A percentile compares a stretch with the other conserved stretches of the same genome.
Conservation (phyloP, 2,797 vertebrate genomes). For the Chrysocyon brachyurus region DNA sequence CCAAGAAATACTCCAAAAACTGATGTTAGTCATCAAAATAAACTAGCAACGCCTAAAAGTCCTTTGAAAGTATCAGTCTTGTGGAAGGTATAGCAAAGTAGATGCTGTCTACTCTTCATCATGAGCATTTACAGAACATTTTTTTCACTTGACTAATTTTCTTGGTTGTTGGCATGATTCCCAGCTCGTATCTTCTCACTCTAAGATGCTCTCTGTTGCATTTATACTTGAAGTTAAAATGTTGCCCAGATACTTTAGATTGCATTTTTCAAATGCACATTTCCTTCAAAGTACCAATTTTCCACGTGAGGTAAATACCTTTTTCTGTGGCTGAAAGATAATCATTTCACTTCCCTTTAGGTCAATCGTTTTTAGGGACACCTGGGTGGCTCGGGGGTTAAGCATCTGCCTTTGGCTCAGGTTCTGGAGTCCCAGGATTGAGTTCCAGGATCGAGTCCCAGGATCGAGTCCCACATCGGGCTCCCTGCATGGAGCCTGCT, state of each 20-base stretch:
- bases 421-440: too few relatives aligned
- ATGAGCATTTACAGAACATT: conserved; percentile 70
- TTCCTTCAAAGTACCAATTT: conserved; percentile 24
- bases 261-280: conserved; percentile 14
- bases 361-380: not conserved
- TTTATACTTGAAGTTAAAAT: conserved; percentile 69
- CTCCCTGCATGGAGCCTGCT: too few relatives aligned
- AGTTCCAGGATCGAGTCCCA: too few relatives aligned
- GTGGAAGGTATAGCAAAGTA: conserved; percentile 71
- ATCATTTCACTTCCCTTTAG: not conserved
- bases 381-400: too few relatives aligned
- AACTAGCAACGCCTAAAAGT: conserved; percentile 59
- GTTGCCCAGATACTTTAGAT: conserved; percentile 29
- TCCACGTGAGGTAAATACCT: conserved; percentile 24
- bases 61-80: conserved; percentile 77
- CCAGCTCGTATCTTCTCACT: conserved; percentile 77
- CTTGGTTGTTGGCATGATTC: conserved; percentile 80
- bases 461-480: too few relatives aligned
- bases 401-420: too few relatives aligned
- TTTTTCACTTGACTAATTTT: conserved; percentile 77
- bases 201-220: conserved; percentile 62
- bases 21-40: conserved; percentile 65
- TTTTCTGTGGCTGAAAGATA: conserved; percentile 3
- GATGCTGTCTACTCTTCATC: not conserved
- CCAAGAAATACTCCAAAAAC: conserved; percentile 47